Conservation (phyloP, 2,113 vertebrate species). For the Sturnira hondurensis region DNA sequence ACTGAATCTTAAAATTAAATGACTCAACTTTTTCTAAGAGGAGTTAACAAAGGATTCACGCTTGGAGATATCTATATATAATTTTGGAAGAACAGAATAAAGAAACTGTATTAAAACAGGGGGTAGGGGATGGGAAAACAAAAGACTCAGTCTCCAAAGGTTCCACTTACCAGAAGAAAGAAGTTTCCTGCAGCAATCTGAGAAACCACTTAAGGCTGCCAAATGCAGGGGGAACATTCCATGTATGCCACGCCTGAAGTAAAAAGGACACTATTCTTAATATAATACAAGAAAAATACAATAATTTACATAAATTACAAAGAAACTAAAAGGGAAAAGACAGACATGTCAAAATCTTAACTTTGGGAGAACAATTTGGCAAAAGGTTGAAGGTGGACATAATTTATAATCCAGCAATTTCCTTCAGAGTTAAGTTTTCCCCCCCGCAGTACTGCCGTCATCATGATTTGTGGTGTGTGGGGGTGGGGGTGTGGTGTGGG, state of each 20-base stretch:
- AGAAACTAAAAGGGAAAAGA: neutral
- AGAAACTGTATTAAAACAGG: neutral
- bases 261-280: conserved; percentile 73
- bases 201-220: conserved; percentile 98
- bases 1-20: neutral
- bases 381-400: neutral
- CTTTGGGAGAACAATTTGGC: neutral
- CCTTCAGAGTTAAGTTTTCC: neutral
- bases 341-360: neutral
- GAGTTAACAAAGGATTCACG: neutral
- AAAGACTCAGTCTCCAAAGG: neutral
- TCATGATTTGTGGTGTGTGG: neutral
- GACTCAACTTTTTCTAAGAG: neutral
- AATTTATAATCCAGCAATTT: neutral
- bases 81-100: conserved; percentile 1
- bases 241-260: conserved; percentile 92
- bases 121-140: neutral
- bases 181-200: conserved; percentile 98
- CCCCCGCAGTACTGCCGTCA: neutral
- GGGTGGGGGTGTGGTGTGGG: neutral
- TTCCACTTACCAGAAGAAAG: conserved; percentile 91
- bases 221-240: conserved; percentile 99
- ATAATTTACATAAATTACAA: neutral
- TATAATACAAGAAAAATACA: conserved; percentile 64
- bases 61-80: neutral